Base-by-base conservation (phyloP, 2,888 invertebrate genomes). In the Elysia crispata region DNA sequence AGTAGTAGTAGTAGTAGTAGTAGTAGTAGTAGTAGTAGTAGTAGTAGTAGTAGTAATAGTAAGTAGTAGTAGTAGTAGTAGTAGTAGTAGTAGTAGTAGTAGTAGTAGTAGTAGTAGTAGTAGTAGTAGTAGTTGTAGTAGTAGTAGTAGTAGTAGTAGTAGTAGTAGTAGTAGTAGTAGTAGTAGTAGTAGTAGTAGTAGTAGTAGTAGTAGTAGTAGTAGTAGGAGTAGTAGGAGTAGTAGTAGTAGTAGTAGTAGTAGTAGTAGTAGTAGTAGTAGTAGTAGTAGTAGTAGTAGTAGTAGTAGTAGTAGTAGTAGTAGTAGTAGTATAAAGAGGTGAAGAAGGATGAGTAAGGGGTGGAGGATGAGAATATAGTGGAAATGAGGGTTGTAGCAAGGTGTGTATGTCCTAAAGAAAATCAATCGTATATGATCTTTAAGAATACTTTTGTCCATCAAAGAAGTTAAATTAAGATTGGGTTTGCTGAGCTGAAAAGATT, bases 1-100 rank as follows among this genome's bases (percentile, higher is more conserved):
- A 60, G 60, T 23, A 60, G 60, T 23, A 60, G 60, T 60, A 60
- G 60, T 60, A 60, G 60, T 60, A 60, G 60, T 60, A 60, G 60
- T 60, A 60, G 60, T 60, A 60, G 60, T 60, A 60, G 60, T 60
- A 60, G 60, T 60, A 60, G 60, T 60, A 60, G 60, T 60, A 60
- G 60, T 60, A 60, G 60, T 60, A 60, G 60, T 60, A 60, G 60
- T 60, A 60, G 60, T 60, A 60, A 15, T 60, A 60, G 60, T 60
- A 60, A 60, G 60, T 60, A 60, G 60, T 60, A 6, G 60, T 60
- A 8, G 60, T 13, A 60, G 54, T 54, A 60, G n/a, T 60, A 60
- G 60, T 60, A 60, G 60, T 60, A 60, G 60, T 60, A 60, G 60
- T 60, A 60, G 60, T 60, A 60, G 60, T 60, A 60, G 60, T 60